phyloP scores from a whole-genome alignment of 2,797 vertebrate species.

The Melopsittacus undulatus region DNA sequence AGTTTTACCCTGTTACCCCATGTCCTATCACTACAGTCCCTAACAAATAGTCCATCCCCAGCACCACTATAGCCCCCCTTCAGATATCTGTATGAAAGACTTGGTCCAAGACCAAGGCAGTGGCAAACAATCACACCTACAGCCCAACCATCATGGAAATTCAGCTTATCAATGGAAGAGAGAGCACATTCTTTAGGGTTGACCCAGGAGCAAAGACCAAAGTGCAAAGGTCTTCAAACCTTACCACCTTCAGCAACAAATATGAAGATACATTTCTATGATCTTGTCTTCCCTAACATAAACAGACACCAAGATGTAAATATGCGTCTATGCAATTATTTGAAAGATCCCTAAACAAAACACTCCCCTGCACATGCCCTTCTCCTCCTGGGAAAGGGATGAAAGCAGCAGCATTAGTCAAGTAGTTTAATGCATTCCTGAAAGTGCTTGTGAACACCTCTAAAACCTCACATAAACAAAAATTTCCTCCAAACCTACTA shows the following conservation, averaged over 20 bases:
- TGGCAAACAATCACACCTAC: neutral
- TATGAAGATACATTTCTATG: neutral
- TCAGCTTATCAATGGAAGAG: neutral
- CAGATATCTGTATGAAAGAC: neutral
- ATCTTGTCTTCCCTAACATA: neutral
- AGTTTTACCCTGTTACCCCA: too few species aligned
- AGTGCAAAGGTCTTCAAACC: neutral
- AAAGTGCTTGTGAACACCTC: neutral
- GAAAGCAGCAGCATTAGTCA: constrained; percentile 8
- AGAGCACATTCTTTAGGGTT: neutral
- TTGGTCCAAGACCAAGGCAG: neutral
- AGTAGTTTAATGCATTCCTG: neutral
- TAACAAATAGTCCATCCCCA: too few species aligned
- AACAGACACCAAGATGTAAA: neutral
- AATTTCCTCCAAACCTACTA: neutral
- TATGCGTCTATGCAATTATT: neutral
- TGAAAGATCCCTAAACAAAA: constrained; percentile 34
- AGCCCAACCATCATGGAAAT: neutral
- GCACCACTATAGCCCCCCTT: too few species aligned
- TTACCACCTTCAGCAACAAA: neutral
- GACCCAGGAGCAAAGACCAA: neutral
- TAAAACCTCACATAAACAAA: neutral
- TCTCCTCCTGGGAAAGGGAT: constrained; percentile 18
- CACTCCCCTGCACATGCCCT: neutral
- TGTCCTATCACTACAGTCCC: too few species aligned